A percentile compares a stretch with the other conserved stretches of the same genome.
Conservation (phyloP, 2,113 vertebrate species). For the Ophthalmolycus amberensis region DNA sequence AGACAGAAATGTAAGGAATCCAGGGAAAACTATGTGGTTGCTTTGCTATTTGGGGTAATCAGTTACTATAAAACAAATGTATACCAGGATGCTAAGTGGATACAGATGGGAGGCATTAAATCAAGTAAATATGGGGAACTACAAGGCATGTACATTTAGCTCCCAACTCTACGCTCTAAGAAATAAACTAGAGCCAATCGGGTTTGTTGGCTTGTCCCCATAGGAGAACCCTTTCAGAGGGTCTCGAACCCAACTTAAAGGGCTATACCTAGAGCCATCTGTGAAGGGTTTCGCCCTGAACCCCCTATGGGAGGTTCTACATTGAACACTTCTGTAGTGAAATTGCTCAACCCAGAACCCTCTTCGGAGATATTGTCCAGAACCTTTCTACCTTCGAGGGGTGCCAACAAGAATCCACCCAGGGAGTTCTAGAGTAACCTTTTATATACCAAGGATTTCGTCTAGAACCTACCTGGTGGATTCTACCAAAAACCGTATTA, state of each 20-base stretch:
- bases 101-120: slow-evolving; percentile 9
- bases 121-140: background rate
- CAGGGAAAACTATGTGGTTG: slow-evolving; percentile 1
- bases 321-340: background rate
- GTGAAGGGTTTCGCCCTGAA: too few relatives aligned
- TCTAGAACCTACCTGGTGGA: background rate
- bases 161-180: background rate
- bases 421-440: background rate
- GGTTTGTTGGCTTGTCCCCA: too few relatives aligned
- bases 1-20: slow-evolving; percentile 89
- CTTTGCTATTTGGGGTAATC: slow-evolving; percentile 10
- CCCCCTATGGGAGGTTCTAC: background rate
- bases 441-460: background rate
- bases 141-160: background rate
- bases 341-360: background rate
- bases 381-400: background rate
- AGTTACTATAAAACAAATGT: slow-evolving; percentile 16
- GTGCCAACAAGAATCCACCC: background rate
- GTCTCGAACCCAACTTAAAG: too few relatives aligned
- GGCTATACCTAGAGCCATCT: too few relatives aligned
- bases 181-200: too few relatives aligned
- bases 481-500: background rate
- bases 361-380: background rate
- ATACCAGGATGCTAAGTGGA: background rate
- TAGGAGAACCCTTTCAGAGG: too few relatives aligned